Evolutionary conservation across 2,797 vertebrate genomes (phyloP), one percentile per base, ranked within the genome.

Genomic region (Helarctos malayanus): DNA sequence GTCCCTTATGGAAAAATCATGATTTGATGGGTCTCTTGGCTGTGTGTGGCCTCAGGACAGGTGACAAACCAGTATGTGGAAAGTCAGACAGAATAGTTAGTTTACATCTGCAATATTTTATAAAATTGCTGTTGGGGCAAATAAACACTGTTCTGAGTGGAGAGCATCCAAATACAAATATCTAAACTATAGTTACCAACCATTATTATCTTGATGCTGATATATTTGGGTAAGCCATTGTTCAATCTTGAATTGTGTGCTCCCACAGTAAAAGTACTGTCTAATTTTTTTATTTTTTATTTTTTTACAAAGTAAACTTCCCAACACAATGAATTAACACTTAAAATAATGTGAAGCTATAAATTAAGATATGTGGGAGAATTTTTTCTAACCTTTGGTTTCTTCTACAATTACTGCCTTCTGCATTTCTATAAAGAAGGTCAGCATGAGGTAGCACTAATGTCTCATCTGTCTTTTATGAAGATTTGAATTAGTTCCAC

Each of bases 41-140:
- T 87, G 21, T 73, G 18, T 93, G 0, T 79, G 71, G 23, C 57
- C 75, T 94, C 27, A 82, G 32, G 12, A 85, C 16, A 86, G 25
- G 56, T 86, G 65, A 80, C 10, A 93, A 90, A 27, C 81, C 35
- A 68, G 69, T 86, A 59, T 61, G 35, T 96, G 79, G 54, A 9
- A 65, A 92, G 15, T 79, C 59, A 63, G 18, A 10, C 52, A 89
- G 27, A 49, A 38, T 81, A 63, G 25, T 76, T 76, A 57, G 3
- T 91, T 96, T 94, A 47, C 2, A 87, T 54, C 32, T 86, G 49
- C 59, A 92, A 0, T 76, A 56, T 94, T 95, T 91, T 59, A 81
- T 91, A 82, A 89, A 95, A 78, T 57, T 89, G 52, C 57, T 81
- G 0, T 75, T 88, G 65, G 54, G 54, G 5, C 19, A 89, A 11